Evolutionary conservation across 2,888 invertebrate species (phyloP).

Genomic region (Drosophila setosimentum): DNA sequence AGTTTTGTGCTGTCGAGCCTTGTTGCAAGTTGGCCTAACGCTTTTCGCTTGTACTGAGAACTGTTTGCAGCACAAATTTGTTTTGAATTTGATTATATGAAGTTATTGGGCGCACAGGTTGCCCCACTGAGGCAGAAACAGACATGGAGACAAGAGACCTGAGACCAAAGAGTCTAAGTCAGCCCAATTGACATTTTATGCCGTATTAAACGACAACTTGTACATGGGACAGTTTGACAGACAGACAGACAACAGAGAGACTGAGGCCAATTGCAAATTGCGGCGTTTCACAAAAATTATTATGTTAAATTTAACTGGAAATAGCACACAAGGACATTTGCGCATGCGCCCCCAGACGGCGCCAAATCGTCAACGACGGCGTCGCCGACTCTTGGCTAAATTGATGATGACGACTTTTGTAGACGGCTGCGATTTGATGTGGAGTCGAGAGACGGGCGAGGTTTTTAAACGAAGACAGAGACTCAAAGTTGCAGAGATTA

Average conservation of each 20-base stretch:
- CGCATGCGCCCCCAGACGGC: constrained; percentile 77
- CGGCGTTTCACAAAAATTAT: constrained; percentile 76
- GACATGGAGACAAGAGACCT: background rate
- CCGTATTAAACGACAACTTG: constrained; percentile 66
- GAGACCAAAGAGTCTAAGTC: constrained; percentile 18
- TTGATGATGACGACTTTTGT: constrained; percentile 70
- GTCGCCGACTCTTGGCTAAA: constrained; percentile 71
- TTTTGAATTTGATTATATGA: constrained; percentile 78
- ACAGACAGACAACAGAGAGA: constrained; percentile 27
- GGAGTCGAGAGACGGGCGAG: background rate
- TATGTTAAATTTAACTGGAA: constrained; percentile 75
- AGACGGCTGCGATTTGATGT: constrained; percentile 2
- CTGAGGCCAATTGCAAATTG: constrained; percentile 69
- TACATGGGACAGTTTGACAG: constrained; percentile 44
- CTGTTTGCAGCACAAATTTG: constrained; percentile 70
- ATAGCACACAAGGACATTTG: constrained; percentile 81
- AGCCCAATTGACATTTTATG: constrained; percentile 79
- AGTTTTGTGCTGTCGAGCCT: constrained; percentile 70
- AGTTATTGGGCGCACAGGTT: constrained; percentile 67
- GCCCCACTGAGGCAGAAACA: constrained; percentile 19
- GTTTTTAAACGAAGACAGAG: constrained; percentile 3
- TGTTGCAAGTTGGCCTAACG: constrained; percentile 61
- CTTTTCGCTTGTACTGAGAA: constrained; percentile 54
- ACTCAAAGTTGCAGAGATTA: constrained; percentile 63
- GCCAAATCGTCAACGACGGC: constrained; percentile 65